phyloP scores from a whole-genome alignment of 1,140 invertebrate species.

The honey bee (Apis mellifera) region DNA sequence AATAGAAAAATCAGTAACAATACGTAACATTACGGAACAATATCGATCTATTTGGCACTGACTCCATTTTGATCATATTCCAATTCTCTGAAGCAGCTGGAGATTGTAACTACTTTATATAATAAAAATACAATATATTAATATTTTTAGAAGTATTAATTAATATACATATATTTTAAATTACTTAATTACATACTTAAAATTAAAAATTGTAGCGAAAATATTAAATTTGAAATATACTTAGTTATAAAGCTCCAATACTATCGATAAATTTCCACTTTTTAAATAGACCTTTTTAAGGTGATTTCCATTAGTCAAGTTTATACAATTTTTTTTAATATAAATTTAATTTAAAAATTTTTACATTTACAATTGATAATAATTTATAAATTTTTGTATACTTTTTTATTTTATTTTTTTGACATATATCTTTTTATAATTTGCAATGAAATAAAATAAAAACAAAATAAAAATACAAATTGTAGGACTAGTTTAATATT shows the following conservation, averaged over 20 bases:
- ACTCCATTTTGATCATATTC: constrained; percentile 75
- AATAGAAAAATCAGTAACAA: constrained; percentile 62
- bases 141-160: neutral
- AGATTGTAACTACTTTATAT: constrained; percentile 39
- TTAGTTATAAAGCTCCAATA: constrained; percentile 44
- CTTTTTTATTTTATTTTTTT: neutral
- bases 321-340: neutral
- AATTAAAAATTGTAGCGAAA: constrained; percentile 1
- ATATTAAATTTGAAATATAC: constrained; percentile 49
- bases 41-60: constrained; percentile 68
- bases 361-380: neutral
- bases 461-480: neutral
- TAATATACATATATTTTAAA: neutral
- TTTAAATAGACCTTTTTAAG: constrained; percentile 24
- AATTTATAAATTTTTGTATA: neutral
- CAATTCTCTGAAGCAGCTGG: constrained; percentile 69
- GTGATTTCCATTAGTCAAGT: constrained; percentile 12
- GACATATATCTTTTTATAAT: neutral
- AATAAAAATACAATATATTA: constrained; percentile 13
- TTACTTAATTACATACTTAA: neutral
- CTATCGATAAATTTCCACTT: constrained; percentile 41
- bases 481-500: neutral
- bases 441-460: neutral
- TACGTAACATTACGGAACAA: constrained; percentile 66
- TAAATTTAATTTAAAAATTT: neutral